These are phyloP conservation scores for Diuraphis noxia DNA, from an alignment of 1,140 invertebrate species.

Conservation along the genomic window DNA sequence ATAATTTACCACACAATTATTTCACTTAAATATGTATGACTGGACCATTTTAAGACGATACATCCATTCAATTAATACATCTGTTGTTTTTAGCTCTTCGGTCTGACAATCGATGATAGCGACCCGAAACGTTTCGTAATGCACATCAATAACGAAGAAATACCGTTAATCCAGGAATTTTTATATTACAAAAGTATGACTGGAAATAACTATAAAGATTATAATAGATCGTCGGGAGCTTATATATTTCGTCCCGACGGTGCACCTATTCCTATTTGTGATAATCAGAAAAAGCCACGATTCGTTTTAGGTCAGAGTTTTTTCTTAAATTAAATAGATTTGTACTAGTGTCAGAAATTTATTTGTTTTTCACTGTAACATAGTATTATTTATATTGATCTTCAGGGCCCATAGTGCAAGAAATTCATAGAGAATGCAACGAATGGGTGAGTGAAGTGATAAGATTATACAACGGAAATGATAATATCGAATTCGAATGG, in stretches of 20 bases:
- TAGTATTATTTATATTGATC: neutral
- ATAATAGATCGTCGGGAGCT: conserved; percentile 65
- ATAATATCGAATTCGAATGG: conserved; percentile 87
- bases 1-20: neutral
- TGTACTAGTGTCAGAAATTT: neutral
- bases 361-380: neutral
- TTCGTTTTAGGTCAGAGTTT: neutral
- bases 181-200: conserved; percentile 67
- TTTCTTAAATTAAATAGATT: neutral
- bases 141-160: neutral
- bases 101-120: neutral
- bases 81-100: conserved; percentile 8
- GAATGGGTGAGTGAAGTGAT: conserved; percentile 69
- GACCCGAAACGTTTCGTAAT: neutral
- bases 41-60: neutral
- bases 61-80: neutral
- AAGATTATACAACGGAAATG: conserved; percentile 70
- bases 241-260: conserved; percentile 69
- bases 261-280: conserved; percentile 55
- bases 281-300: conserved; percentile 4
- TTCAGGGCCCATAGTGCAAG: conserved; percentile 61
- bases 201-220: conserved; percentile 60
- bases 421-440: conserved; percentile 68
- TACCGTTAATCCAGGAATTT: conserved; percentile 60
- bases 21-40: neutral